These are phyloP conservation scores for Bufotes viridis DNA, from an alignment of 2,797 vertebrate genomes.

Conservation along the genomic window DNA sequence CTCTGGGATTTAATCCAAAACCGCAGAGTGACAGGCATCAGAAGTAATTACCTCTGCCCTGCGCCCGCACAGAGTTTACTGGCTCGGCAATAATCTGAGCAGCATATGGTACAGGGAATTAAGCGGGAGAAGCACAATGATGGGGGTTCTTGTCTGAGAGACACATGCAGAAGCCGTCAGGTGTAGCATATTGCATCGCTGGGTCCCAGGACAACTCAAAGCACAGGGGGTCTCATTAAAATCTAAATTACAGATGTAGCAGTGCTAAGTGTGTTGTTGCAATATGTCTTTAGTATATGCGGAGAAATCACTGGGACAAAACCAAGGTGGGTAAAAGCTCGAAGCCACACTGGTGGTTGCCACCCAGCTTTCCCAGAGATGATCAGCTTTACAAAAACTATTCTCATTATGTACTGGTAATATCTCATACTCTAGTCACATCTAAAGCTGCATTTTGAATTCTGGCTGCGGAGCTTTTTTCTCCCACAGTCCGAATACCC, in stretches of 20 bases:
- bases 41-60: conserved; percentile 77
- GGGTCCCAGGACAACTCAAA: not conserved
- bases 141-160: conserved; percentile 65
- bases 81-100: conserved; percentile 75
- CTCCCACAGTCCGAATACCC: no score
- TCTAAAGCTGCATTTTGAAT: not conserved
- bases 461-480: no score
- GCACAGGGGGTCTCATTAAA: conserved; percentile 8
- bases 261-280: not conserved
- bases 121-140: conserved; percentile 75
- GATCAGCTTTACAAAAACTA: no score
- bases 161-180: not conserved
- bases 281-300: not conserved
- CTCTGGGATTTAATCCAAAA: conserved; percentile 69
- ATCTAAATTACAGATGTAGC: not conserved
- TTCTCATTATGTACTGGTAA: no score
- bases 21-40: conserved; percentile 71
- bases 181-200: not conserved
- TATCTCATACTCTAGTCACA: not conserved
- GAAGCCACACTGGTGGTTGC: no score
- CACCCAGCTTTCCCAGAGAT: no score
- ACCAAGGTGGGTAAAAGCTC: no score
- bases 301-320: no score
- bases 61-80: conserved; percentile 72
- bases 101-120: conserved; percentile 78